Base-by-base conservation (phyloP, 2,888 invertebrate genomes). In the Neria commutata region DNA sequence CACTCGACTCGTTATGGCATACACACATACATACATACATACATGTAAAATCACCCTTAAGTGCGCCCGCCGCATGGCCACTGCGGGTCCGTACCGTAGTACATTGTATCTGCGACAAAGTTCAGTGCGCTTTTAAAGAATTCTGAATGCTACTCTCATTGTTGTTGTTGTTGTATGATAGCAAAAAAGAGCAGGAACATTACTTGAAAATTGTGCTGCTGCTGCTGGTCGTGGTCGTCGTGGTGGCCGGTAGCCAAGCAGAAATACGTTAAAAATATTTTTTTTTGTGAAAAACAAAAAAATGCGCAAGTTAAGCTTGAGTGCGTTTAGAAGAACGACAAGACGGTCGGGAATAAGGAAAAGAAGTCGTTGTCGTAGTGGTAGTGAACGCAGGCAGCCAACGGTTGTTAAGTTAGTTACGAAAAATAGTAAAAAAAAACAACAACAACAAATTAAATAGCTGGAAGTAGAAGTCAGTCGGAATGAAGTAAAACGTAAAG, bases 251-350 rank as follows among this genome's bases (percentile, higher is more conserved):
- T n/a, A 46, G 34, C 33, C 54, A 56, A 56, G 56, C 49, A 51
- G 64, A 73, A 76, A 72, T 73, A 75, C 74, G 75, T 75, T 76
- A 75, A 69, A 75, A 76, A 61, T 63, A n/a, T 10, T 17, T 42
- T 16, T 42, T n/a, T n/a, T n/a, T n/a, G 61, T 51, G 63, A 64
- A 25, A 52, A 37, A 52, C 24, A 52, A 37, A 50, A 59, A 42
- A n/a, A n/a, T 46, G 40, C 26, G 49, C 48, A 58, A 49, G 59
- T 60, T 64, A 69, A 69, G 72, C 73, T 72, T 71, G 70, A 71
- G 72, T 73, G 68, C 63, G 58, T 73, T 66, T 50, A 53, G 55
- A 8, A 37, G 37, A 4, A 45, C 10, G 8, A 46, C 29, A 54
- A 45, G 45, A 54, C 54, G 54, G 42, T 42, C 46, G 46, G 45